These are phyloP conservation scores for Plebejus anna DNA, from an alignment of 2,888 invertebrate genomes.

Conservation along the genomic window DNA sequence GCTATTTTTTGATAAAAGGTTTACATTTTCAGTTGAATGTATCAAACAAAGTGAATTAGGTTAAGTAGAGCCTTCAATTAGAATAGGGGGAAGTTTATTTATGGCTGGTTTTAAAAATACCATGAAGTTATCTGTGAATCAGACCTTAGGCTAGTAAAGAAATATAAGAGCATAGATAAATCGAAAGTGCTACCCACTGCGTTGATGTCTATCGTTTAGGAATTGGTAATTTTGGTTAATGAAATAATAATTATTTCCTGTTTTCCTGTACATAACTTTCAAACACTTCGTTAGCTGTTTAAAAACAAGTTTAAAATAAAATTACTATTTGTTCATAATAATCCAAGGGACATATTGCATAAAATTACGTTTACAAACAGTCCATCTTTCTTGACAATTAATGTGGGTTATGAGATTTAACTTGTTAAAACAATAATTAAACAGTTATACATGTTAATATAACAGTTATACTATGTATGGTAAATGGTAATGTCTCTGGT, in stretches of 20 bases:
- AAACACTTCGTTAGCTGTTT: not conserved
- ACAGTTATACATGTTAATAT: not conserved
- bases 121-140: not conserved
- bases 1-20: not conserved
- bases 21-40: not conserved
- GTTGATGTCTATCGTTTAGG: not conserved
- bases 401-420: not conserved
- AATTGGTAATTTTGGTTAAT: not conserved
- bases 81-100: not conserved
- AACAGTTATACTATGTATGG: not conserved
- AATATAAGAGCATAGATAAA: not conserved
- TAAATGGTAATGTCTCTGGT: not conserved
- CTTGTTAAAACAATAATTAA: not conserved
- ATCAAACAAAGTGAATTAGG: slow-evolving; percentile 14
- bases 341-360: not conserved
- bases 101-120: not conserved
- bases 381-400: not conserved
- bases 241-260: not conserved
- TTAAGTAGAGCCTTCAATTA: slow-evolving; percentile 18
- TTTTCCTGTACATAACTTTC: not conserved
- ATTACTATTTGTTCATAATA: not conserved
- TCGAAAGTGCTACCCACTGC: not conserved
- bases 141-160: not conserved
- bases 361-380: not conserved
- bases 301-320: not conserved